phyloP scores from a whole-genome alignment of 37 sponge, comb jelly and placozoan species.

The Halisarca cf. caerulea region DNA sequence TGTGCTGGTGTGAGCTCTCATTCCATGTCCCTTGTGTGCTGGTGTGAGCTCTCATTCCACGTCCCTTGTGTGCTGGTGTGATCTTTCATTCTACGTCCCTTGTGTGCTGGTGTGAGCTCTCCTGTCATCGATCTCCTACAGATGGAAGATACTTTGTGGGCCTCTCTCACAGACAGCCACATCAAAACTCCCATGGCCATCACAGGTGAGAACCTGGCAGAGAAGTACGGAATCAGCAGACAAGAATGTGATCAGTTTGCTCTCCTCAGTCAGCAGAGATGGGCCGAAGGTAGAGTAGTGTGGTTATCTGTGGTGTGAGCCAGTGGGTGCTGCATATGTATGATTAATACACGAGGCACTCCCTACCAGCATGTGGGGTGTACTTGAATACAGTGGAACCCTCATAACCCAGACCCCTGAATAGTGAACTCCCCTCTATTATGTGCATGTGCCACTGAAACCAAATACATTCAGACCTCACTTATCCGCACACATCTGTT shows the following conservation, averaged over 20 bases:
- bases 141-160: conserved; percentile 96
- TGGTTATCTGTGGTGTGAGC: background rate
- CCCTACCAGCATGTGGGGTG: no score
- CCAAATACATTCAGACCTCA: no score
- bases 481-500: no score
- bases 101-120: background rate
- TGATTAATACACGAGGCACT: background rate
- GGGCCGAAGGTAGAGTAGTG: conserved; percentile 67
- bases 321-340: background rate
- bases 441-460: no score
- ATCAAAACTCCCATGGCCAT: conserved; percentile 92
- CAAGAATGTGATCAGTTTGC: conserved; percentile 92
- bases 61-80: no score
- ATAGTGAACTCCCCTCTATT: no score
- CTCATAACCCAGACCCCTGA: no score
- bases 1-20: no score
- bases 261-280: conserved; percentile 80
- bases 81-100: background rate
- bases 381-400: no score
- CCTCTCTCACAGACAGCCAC: conserved; percentile 75
- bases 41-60: no score
- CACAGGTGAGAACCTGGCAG: conserved; percentile 96
- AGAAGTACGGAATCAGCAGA: conserved; percentile 81
- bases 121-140: conserved; percentile 3
- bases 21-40: no score